These are phyloP conservation scores for Protobothrops flavoviridis DNA, from an alignment of 2,113 vertebrate species.

Conservation along the genomic window DNA sequence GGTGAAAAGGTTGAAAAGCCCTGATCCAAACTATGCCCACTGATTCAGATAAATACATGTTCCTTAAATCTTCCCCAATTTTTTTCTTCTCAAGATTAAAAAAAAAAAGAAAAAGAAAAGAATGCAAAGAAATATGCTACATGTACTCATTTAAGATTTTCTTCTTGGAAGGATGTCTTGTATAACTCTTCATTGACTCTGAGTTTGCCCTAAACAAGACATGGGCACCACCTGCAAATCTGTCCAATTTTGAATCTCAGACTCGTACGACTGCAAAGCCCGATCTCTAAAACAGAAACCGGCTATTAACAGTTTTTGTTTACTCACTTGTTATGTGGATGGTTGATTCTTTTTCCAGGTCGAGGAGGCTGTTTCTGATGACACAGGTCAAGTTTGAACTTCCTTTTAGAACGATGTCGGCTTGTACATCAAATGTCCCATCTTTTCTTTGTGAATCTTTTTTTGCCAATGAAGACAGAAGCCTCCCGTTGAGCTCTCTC, in stretches of 20 bases:
- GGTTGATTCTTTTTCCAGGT: constrained; percentile 41
- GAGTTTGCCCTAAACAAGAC: background rate
- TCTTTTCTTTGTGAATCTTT: constrained; percentile 16
- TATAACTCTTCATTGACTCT: background rate
- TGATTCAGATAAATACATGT: background rate
- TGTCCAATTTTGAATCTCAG: background rate
- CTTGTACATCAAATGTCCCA: constrained; percentile 51
- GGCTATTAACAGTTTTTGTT: background rate
- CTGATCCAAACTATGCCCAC: background rate
- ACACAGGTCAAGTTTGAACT: constrained; percentile 43
- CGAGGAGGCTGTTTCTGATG: constrained; percentile 50
- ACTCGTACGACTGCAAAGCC: background rate
- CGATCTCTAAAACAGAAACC: background rate
- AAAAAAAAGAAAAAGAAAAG: background rate
- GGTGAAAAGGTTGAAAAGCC: too few species aligned
- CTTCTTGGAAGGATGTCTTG: background rate
- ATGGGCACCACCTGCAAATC: background rate
- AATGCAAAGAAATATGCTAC: background rate
- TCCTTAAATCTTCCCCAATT: background rate
- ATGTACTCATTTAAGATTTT: background rate
- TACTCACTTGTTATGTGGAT: constrained; percentile 54
- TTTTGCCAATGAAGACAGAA: constrained; percentile 6
- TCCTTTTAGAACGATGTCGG: constrained; percentile 40
- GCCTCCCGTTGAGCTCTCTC: constrained; percentile 31
- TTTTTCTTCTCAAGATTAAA: background rate